Conservation (phyloP, 2,888 invertebrate genomes). For the Ptilodon capucinus region DNA sequence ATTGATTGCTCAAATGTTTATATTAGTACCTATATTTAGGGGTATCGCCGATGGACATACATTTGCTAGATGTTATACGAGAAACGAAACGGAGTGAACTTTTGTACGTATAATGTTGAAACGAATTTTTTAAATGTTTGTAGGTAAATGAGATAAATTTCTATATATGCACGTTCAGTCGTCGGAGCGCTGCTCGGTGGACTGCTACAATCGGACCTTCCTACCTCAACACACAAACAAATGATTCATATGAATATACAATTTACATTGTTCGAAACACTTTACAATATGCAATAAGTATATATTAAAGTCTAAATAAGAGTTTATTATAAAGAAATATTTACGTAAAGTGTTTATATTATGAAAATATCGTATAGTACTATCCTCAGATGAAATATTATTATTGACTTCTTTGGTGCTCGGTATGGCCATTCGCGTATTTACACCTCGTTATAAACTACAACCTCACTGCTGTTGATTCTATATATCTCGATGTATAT, state of each 20-base stretch:
- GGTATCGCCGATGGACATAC: constrained; percentile 76
- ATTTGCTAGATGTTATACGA: constrained; percentile 76
- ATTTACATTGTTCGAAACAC: constrained; percentile 62
- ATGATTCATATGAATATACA: constrained; percentile 69
- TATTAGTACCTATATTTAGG: constrained; percentile 79
- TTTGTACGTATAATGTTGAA: constrained; percentile 73
- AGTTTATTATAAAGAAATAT: constrained; percentile 79
- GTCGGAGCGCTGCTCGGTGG: constrained; percentile 30
- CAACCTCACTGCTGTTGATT: constrained; percentile 61
- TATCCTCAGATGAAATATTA: constrained; percentile 64
- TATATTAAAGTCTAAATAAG: constrained; percentile 74
- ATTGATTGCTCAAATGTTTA: constrained; percentile 82
- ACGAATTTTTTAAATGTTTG: constrained; percentile 77
- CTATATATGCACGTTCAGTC: constrained; percentile 43
- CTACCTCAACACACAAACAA: constrained; percentile 75
- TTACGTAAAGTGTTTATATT: constrained; percentile 72
- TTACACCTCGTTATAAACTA: constrained; percentile 69
- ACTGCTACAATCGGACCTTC: constrained; percentile 61
- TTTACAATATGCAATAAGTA: constrained; percentile 72
- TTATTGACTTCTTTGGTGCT: constrained; percentile 72
- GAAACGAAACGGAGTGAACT: constrained; percentile 60
- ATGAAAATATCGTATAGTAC: constrained; percentile 65
- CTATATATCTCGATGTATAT: constrained; percentile 45
- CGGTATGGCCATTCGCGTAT: constrained; percentile 70
- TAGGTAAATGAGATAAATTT: constrained; percentile 45